phyloP scores from a whole-genome alignment of 2,888 invertebrate genomes.

The Brachyptera risi region DNA sequence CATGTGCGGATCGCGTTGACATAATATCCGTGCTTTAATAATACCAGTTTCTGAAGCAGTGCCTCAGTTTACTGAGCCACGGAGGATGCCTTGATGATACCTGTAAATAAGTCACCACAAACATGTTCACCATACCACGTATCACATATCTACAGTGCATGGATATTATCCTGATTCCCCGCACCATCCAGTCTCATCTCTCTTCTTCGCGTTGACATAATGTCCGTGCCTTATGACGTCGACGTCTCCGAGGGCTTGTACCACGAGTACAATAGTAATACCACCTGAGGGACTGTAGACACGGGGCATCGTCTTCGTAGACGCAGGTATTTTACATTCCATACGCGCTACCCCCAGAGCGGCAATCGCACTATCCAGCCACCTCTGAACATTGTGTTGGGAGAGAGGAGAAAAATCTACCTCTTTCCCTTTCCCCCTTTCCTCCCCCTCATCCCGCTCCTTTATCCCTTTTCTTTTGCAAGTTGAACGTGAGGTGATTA shows the following conservation, averaged over 20 bases:
- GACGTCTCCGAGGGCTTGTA: not conserved
- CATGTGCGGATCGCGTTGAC: too few relatives aligned
- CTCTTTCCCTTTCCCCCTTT: too few relatives aligned
- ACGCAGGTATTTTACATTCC: constrained; percentile 23
- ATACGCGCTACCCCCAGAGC: constrained; percentile 22
- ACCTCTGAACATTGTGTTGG: not conserved
- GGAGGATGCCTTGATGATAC: too few relatives aligned
- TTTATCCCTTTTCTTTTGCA: not conserved
- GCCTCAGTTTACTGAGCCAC: too few relatives aligned
- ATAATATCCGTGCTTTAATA: too few relatives aligned
- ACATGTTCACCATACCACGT: too few relatives aligned
- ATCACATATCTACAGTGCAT: too few relatives aligned
- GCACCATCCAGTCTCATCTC: too few relatives aligned
- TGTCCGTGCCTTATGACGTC: not conserved
- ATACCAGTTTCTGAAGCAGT: too few relatives aligned
- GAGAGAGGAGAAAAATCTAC: not conserved
- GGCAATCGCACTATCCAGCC: constrained; percentile 19
- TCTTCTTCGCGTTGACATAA: not conserved
- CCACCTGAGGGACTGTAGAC: not conserved
- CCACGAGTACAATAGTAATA: not conserved
- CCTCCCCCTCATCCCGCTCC: not conserved
- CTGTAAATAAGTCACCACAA: too few relatives aligned
- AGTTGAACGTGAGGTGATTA: not conserved
- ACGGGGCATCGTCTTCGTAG: not conserved
- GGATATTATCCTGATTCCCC: too few relatives aligned